Evolutionary conservation across 2,113 vertebrate genomes (phyloP).

Genomic region (Mustela lutreola): DNA sequence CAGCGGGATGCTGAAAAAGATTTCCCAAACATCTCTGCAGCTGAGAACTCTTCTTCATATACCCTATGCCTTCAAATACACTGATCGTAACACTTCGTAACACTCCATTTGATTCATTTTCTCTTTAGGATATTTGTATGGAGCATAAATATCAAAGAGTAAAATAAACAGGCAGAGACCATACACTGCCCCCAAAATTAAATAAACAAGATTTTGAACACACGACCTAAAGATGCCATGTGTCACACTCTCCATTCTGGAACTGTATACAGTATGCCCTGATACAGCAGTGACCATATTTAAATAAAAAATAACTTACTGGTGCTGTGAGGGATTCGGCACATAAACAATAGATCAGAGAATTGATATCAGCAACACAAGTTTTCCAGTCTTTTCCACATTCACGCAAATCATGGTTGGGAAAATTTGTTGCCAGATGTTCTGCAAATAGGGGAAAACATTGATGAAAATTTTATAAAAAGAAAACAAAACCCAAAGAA

Average conservation of each 20-base stretch:
- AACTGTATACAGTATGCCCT: not conserved
- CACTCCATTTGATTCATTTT: conserved; percentile 20
- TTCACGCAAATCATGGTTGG: conserved; percentile 87
- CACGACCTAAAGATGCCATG: not conserved
- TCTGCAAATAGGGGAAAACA: conserved; percentile 84
- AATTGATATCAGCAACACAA: conserved; percentile 86
- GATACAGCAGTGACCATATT: not conserved
- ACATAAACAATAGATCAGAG: conserved; percentile 85
- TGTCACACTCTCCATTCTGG: not conserved
- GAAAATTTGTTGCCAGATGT: conserved; percentile 86
- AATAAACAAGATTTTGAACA: conserved; percentile 39
- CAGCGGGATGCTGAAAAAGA: conserved; percentile 22
- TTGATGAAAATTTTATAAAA: conserved; percentile 23
- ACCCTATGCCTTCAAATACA: conserved; percentile 26
- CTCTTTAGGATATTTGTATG: conserved; percentile 45
- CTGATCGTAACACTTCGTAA: not conserved
- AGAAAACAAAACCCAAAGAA: conserved; percentile 32
- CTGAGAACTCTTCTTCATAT: not conserved
- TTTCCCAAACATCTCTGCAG: conserved; percentile 52
- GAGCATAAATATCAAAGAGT: conserved; percentile 51
- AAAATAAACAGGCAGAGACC: conserved; percentile 58
- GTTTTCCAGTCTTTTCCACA: conserved; percentile 89
- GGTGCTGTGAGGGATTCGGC: conserved; percentile 79
- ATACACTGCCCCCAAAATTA: conserved; percentile 18
- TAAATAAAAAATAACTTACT: conserved; percentile 81